phyloP scores from a whole-genome alignment of 23 tunicate species.

The Ascidia mentula region DNA sequence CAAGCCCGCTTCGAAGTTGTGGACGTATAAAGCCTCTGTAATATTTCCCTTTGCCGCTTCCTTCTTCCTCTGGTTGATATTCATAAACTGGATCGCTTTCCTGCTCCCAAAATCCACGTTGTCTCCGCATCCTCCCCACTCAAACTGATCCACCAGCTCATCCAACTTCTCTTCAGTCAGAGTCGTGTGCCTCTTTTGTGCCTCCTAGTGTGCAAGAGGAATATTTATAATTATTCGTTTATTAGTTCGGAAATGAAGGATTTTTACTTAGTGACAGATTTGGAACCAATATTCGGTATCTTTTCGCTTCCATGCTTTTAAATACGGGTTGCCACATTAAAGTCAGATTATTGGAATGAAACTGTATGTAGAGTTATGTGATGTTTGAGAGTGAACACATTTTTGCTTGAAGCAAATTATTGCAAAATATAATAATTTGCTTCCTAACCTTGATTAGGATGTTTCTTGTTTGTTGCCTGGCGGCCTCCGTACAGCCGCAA shows the following conservation, averaged over 20 bases:
- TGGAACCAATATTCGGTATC: no score
- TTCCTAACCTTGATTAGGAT: conserved; percentile 30
- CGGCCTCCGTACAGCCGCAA: conserved; percentile 47
- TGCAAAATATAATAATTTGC: background rate
- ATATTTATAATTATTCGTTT: background rate
- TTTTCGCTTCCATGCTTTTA: no score
- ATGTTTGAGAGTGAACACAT: no score
- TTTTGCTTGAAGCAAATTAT: background rate
- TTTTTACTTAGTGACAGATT: no score
- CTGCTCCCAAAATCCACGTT: conserved; percentile 44
- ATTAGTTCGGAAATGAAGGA: no score
- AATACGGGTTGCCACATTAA: no score
- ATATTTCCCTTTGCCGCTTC: conserved; percentile 3
- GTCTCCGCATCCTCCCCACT: conserved; percentile 75
- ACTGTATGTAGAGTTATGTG: no score
- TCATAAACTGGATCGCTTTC: conserved; percentile 43
- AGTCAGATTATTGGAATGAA: no score
- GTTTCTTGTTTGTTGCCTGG: background rate
- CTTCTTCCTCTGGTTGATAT: background rate
- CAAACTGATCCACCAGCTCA: conserved; percentile 40
- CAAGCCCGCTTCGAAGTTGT: conserved; percentile 64
- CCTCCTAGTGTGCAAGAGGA: conserved; percentile 47
- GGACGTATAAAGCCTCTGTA: conserved; percentile 27
- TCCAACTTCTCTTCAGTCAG: conserved; percentile 29
- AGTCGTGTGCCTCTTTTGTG: conserved; percentile 34